Base-by-base conservation (phyloP, 2,797 vertebrate species). In the Poeciliopsis gracilis region DNA sequence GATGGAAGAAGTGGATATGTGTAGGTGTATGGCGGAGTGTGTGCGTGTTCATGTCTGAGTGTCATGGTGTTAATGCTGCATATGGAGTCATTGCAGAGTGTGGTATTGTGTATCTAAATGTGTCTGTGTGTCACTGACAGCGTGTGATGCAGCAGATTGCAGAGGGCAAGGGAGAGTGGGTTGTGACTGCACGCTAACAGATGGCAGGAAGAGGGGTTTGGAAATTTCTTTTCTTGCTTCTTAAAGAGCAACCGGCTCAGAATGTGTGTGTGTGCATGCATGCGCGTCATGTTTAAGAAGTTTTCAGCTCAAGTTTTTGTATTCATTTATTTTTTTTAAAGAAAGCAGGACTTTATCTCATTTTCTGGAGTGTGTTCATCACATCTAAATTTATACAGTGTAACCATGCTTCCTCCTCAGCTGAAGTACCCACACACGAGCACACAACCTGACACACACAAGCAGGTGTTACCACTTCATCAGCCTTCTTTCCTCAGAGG, bases 131-230 rank as follows among this genome's bases (percentile, higher is more conserved):
- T 77, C 55, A 57, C 69, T 72, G 77, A 76, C 77, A 75, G 78
- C 73, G 73, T 81, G 81, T 46, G 82, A 80, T 88, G 76, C 80
- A 90, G 86, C 88, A 93, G 91, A 90, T 89, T 93, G 90, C 76
- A 84, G 89, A 90, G 86, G 86, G 93, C 82, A 82, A 85, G 77
- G 67, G 53, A 89, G 77, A 89, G 89, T 87, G 78, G 83, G 87
- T 79, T 92, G 84, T 78, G 88, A 83, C 84, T 87, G 85, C 82
- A 88, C 74, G 77, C 61, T 83, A 90, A 89, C 93, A 94, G 94
- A 94, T 94, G 93, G 93, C 75, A 81, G 80, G 84, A 90, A 90
- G 83, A 89, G 82, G 83, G 84, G 88, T 77, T 90, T 92, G 86
- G 23, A 83, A 89, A 76, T 91, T 89, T 87, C 49, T 88, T 84